Percentiles rank a stretch among this genome's conserved stretches.
These are phyloP conservation scores for Strongylocentrotus purpuratus DNA, from an alignment of 35 echinoderm and acorn worm species.

Conservation along the genomic window DNA sequence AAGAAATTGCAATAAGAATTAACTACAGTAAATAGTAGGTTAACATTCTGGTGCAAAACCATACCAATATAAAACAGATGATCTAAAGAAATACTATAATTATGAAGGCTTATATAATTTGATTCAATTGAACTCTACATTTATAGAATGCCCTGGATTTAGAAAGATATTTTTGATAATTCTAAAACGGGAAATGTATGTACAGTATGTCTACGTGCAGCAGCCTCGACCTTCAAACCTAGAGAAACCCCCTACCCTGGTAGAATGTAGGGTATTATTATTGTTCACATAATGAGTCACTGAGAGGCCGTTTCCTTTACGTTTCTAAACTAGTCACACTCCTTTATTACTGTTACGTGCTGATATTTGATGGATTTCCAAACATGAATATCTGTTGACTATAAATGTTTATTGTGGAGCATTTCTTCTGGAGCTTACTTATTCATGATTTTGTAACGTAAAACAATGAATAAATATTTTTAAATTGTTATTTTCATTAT, in stretches of 20 bases:
- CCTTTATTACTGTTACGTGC: background rate
- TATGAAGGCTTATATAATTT: no score
- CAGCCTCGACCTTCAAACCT: background rate
- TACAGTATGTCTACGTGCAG: background rate
- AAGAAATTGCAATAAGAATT: no score
- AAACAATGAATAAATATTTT: no score
- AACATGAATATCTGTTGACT: background rate
- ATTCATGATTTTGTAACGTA: background rate
- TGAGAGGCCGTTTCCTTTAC: background rate
- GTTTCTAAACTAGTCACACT: background rate
- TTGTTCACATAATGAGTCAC: background rate
- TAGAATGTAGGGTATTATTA: background rate
- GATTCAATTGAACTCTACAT: no score
- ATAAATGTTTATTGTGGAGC: background rate
- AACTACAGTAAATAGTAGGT: no score
- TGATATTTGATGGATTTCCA: background rate
- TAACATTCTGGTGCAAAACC: no score
- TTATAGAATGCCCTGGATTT: background rate
- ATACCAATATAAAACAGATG: no score
- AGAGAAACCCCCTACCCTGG: background rate
- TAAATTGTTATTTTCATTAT: no score
- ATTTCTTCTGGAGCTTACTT: background rate
- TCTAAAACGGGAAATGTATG: background rate
- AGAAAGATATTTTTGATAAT: background rate
- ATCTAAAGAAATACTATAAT: no score